phyloP scores from a whole-genome alignment of 2,797 vertebrate genomes.

The Gymnopithys bicolor region DNA sequence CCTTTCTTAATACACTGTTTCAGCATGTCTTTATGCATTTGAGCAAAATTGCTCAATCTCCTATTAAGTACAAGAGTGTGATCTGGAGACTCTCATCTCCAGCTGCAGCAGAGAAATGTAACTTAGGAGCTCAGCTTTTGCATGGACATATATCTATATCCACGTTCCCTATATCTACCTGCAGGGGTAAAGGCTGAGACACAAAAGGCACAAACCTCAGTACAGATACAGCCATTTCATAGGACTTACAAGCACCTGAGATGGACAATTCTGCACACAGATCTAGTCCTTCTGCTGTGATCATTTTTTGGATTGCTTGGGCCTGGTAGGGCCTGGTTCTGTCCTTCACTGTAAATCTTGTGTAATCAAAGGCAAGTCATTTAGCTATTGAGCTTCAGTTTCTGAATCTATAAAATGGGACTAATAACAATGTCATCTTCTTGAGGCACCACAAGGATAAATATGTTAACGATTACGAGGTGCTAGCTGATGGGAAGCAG shows the following conservation, averaged over 20 bases:
- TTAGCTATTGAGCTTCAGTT: slow-evolving; percentile 39
- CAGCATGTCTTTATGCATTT: background rate
- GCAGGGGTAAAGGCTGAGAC: background rate
- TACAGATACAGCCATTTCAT: background rate
- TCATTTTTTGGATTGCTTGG: background rate
- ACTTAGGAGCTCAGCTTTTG: background rate
- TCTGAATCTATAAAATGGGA: slow-evolving; percentile 39
- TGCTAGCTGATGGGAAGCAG: slow-evolving; percentile 59
- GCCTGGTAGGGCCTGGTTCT: background rate
- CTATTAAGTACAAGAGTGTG: background rate
- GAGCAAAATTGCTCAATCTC: background rate
- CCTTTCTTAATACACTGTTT: background rate
- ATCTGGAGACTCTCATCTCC: background rate
- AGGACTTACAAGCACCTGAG: background rate
- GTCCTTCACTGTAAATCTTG: background rate
- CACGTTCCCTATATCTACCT: background rate
- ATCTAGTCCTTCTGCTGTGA: background rate
- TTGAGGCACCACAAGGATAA: slow-evolving; percentile 47
- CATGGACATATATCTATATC: background rate
- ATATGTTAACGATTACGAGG: slow-evolving; percentile 41
- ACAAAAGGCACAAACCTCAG: background rate
- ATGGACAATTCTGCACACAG: background rate
- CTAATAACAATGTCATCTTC: slow-evolving; percentile 63
- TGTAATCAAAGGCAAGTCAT: slow-evolving; percentile 4
- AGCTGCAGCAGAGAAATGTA: background rate